Percentiles rank a stretch among this genome's conserved stretches.
Conservation (phyloP, 2,113 vertebrate species). For the Petaurus breviceps region DNA sequence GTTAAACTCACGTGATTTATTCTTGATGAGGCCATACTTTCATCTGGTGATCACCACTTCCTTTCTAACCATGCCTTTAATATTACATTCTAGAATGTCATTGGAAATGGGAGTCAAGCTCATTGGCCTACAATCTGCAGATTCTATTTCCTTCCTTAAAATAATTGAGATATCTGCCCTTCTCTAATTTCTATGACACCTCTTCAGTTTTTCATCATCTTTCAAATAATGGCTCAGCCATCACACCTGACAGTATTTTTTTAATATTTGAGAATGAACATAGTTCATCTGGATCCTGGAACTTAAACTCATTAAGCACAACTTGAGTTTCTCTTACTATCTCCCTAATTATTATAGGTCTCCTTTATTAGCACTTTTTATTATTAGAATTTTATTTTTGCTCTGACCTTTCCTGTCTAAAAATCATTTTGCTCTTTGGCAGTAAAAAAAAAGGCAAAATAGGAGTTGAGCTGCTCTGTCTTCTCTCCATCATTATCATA, state of each 20-base stretch:
- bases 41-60: not conserved
- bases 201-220: not conserved
- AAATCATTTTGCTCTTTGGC: not conserved
- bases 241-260: not conserved
- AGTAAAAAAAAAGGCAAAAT: not conserved
- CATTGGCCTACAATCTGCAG: not conserved
- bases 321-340: not conserved
- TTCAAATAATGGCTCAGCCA: not conserved
- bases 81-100: not conserved
- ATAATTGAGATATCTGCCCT: not conserved
- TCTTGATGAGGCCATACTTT: not conserved
- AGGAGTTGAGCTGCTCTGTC: not conserved
- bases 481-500: not conserved
- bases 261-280: not conserved
- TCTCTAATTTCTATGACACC: not conserved
- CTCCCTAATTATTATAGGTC: not conserved
- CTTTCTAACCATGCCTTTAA: not conserved
- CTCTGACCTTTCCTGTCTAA: not conserved
- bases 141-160: not conserved
- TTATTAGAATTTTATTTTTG: not conserved
- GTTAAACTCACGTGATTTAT: not conserved
- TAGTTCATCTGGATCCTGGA: not conserved
- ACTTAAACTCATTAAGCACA: not conserved
- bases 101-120: not conserved
- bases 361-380: not conserved